These are phyloP conservation scores for Hemaris fuciformis DNA, from an alignment of 2,888 invertebrate genomes.

Conservation along the genomic window DNA sequence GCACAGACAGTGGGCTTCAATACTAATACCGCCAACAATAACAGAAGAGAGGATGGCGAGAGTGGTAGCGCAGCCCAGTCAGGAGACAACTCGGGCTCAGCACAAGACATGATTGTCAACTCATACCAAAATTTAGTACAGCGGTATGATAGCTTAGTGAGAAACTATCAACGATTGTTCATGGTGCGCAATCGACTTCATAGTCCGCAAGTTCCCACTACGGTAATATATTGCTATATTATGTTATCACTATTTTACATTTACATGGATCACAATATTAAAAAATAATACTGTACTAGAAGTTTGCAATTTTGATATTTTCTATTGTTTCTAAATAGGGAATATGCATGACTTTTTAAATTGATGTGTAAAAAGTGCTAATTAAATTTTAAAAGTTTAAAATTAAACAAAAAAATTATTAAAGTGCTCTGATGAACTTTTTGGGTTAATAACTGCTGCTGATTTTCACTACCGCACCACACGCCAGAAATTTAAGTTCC, in stretches of 20 bases:
- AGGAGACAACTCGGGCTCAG: constrained; percentile 48
- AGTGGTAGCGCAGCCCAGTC: constrained; percentile 40
- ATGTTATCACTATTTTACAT: not conserved
- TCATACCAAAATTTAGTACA: constrained; percentile 77
- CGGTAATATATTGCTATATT: constrained; percentile 42
- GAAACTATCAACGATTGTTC: constrained; percentile 75
- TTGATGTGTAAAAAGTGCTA: too few species aligned
- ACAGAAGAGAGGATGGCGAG: constrained; percentile 51
- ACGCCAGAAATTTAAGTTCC: too few species aligned
- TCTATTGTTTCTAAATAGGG: not conserved
- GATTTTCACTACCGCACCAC: too few species aligned
- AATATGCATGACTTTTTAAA: too few species aligned
- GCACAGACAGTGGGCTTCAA: not conserved
- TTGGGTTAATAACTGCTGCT: too few species aligned
- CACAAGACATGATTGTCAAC: constrained; percentile 71
- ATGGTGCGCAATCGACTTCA: constrained; percentile 72
- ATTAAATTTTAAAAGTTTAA: too few species aligned
- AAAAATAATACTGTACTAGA: not conserved
- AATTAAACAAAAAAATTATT: too few species aligned
- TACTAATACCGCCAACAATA: constrained; percentile 13
- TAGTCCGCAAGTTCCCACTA: constrained; percentile 64
- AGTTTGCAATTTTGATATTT: not conserved
- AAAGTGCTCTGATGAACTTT: too few species aligned
- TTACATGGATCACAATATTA: not conserved
- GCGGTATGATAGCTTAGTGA: constrained; percentile 74